Evolutionary conservation across 2,113 vertebrate genomes (phyloP).

Genomic region (Phrynosoma platyrhinos): DNA sequence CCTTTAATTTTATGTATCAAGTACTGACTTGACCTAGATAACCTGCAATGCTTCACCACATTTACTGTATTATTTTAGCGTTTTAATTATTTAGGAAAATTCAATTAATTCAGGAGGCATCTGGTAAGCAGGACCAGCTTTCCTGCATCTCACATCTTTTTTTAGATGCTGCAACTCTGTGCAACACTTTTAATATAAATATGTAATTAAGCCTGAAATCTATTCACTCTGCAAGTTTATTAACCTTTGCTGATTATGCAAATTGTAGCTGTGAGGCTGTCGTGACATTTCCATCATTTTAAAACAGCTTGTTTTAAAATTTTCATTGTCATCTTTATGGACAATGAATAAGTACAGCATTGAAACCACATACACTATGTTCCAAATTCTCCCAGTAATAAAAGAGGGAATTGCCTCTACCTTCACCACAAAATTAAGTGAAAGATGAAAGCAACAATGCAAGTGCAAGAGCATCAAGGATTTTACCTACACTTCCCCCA

Average conservation of each 20-base stretch:
- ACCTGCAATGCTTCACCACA: constrained; percentile 81
- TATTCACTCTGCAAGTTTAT: constrained; percentile 50
- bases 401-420: neutral
- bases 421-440: constrained; percentile 13
- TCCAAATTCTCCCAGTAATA: constrained; percentile 18
- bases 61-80: constrained; percentile 78
- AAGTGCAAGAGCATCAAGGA: constrained; percentile 18
- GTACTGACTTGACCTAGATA: constrained; percentile 79
- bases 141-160: constrained; percentile 26
- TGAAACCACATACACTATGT: constrained; percentile 36
- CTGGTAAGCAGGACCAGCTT: constrained; percentile 57
- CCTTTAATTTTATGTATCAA: constrained; percentile 85
- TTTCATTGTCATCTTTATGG: constrained; percentile 35
- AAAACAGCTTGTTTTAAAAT: constrained; percentile 45
- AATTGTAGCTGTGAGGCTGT: constrained; percentile 35
- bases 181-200: constrained; percentile 55
- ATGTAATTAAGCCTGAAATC: constrained; percentile 43
- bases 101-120: constrained; percentile 67
- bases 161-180: constrained; percentile 38
- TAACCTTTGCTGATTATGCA: constrained; percentile 60
- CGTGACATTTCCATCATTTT: constrained; percentile 57
- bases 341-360: neutral
- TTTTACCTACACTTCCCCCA: neutral
- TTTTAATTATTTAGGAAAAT: constrained; percentile 75
- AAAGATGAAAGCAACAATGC: constrained; percentile 7